Evolutionary conservation across 2,797 vertebrate genomes (phyloP), one percentile per base, ranked within the genome.

Genomic region (Microcaecilia unicolor): DNA sequence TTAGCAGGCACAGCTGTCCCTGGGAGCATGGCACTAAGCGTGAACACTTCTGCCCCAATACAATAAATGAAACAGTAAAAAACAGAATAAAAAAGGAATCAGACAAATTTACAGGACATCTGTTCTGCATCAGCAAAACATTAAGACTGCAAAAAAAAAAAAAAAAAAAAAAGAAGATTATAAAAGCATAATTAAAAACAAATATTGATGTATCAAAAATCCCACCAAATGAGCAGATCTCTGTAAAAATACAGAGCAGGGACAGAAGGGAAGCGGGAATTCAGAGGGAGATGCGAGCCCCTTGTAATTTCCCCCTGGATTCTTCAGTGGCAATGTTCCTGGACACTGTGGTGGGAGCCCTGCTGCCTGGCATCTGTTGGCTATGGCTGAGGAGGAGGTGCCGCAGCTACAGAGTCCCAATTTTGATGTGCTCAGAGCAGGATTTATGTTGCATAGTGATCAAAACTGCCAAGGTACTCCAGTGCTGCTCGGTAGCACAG

Each of bases 381-480:
- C 64, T 81, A 68, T 82, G 80, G 79, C 85, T 90, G 86, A 80
- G 78, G 85, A 68, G 78, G 77, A 82, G 83, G 82, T 61, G 10
- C 55, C 64, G 76, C 71, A 70, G 74, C 67, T 71, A 74, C 66
- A 44, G 34, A 69, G 65, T 66, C 68, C 77, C 76, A 32, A 2
- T 8, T 25, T 1, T 18, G 51, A 46, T 65, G 59, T 42, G 58
- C 65, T n/a, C n/a, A n/a, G n/a, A 77, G 73, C 72, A 61, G 62
- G 71, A 71, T 83, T 93, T 94, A 96, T 84, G 90, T 96, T 93
- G 92, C 89, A 93, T 94, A 97, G 91, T 97, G 90, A 73, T 98
- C 95, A 15, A 95, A 98, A 84, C 92, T 98, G 79, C 92, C 93
- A 34, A 98, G 87, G 74, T 98, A 97, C 77, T 98, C 94, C 84